These are phyloP conservation scores for Pygocentrus nattereri DNA, from an alignment of 2,797 vertebrate genomes.

Conservation along the genomic window DNA sequence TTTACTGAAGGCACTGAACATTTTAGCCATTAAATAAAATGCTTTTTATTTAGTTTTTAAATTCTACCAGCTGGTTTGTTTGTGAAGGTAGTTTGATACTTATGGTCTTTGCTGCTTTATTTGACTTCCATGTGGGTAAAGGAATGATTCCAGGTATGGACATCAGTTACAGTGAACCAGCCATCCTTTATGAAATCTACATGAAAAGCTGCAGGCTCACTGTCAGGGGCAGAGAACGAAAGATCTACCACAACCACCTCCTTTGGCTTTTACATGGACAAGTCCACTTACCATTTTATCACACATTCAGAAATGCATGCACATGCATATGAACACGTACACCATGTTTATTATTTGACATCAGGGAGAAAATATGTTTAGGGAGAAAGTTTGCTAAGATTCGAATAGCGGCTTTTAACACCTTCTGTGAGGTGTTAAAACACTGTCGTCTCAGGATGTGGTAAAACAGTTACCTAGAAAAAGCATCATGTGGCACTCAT, in stretches of 20 bases:
- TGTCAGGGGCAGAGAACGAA: neutral
- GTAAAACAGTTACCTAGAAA: neutral
- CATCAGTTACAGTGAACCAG: neutral
- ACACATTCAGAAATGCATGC: neutral
- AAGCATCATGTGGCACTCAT: neutral
- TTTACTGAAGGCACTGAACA: neutral
- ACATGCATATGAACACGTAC: neutral
- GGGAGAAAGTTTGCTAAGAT: no score
- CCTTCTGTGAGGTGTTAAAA: neutral
- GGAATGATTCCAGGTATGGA: conserved; percentile 1
- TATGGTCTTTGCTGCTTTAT: neutral
- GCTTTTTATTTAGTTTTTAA: neutral
- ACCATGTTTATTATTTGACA: neutral
- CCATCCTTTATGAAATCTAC: neutral
- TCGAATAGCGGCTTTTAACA: no score
- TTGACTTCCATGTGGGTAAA: neutral
- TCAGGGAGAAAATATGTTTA: neutral
- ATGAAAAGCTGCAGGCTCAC: neutral
- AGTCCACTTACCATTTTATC: neutral
- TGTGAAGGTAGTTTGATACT: neutral
- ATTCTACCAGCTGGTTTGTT: neutral
- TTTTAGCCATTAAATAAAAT: neutral
- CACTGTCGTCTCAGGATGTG: neutral
- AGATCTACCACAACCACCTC: neutral
- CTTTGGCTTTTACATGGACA: neutral